Evolutionary conservation across 2,797 vertebrate genomes (phyloP).

Genomic region (Tachyglossus aculeatus): DNA sequence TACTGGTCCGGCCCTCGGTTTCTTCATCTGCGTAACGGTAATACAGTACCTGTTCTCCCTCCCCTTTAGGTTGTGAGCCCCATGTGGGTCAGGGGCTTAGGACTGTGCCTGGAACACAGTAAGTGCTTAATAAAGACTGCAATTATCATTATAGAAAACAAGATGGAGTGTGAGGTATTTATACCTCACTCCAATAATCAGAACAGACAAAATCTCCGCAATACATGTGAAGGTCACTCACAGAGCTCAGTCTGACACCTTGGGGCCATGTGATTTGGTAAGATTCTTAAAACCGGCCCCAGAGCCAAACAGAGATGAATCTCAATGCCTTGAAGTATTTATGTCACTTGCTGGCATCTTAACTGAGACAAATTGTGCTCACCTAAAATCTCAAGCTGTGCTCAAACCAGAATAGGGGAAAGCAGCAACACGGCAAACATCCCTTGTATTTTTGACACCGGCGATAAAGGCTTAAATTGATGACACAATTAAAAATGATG

Average conservation of each 20-base stretch:
- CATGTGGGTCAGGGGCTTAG: neutral
- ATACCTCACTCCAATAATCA: no score
- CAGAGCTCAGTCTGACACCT: no score
- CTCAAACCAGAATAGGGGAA: neutral
- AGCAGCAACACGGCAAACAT: neutral
- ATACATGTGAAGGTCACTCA: neutral
- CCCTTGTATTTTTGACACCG: slow-evolving; percentile 23
- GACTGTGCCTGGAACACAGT: neutral
- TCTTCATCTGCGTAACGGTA: no score
- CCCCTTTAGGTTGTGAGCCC: no score
- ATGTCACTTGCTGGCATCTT: neutral
- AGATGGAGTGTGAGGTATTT: no score
- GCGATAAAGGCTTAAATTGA: neutral
- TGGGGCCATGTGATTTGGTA: neutral
- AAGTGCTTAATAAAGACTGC: neutral
- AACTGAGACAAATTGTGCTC: neutral
- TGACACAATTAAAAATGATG: neutral
- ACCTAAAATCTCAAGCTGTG: neutral
- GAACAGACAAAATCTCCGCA: no score
- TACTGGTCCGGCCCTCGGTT: no score
- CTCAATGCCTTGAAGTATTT: neutral
- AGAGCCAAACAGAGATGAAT: neutral
- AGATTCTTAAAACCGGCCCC: neutral
- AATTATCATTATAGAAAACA: neutral
- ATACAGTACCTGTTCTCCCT: no score